These are phyloP conservation scores for Lota lota DNA, from an alignment of 2,113 vertebrate genomes.

Conservation along the genomic window DNA sequence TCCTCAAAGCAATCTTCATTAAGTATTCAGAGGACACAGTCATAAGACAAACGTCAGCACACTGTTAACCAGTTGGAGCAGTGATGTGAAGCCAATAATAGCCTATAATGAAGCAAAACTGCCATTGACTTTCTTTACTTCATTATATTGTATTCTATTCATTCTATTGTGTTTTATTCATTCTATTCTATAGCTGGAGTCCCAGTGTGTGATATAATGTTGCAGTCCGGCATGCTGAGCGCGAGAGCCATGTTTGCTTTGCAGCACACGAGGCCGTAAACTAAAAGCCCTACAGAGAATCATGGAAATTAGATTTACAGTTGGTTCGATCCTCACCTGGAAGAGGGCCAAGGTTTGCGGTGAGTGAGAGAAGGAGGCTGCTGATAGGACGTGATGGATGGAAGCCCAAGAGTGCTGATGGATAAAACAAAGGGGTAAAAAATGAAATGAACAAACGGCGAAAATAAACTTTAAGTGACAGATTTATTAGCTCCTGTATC, in stretches of 20 bases:
- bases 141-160: neutral
- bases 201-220: neutral
- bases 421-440: neutral
- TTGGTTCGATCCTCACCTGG: constrained; percentile 60
- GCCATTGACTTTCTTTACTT: neutral
- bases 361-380: constrained; percentile 42
- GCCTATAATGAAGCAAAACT: too few relatives aligned
- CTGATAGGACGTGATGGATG: constrained; percentile 60
- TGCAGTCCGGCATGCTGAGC: constrained; percentile 5
- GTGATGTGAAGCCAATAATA: too few relatives aligned
- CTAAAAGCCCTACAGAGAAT: constrained; percentile 69
- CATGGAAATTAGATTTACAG: constrained; percentile 68
- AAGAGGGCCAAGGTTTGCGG: constrained; percentile 55
- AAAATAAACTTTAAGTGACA: constrained; percentile 1
- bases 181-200: too few relatives aligned
- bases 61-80: too few relatives aligned
- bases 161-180: neutral
- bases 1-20: too few relatives aligned
- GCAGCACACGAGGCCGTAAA: constrained; percentile 53
- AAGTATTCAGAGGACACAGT: too few relatives aligned
- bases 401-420: constrained; percentile 59
- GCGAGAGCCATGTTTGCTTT: constrained; percentile 54
- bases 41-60: too few relatives aligned
- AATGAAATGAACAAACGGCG: constrained; percentile 7
- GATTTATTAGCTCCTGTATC: constrained; percentile 35